Evolutionary conservation across 2,113 vertebrate species (phyloP).

Genomic region (Oenanthe oenanthe): DNA sequence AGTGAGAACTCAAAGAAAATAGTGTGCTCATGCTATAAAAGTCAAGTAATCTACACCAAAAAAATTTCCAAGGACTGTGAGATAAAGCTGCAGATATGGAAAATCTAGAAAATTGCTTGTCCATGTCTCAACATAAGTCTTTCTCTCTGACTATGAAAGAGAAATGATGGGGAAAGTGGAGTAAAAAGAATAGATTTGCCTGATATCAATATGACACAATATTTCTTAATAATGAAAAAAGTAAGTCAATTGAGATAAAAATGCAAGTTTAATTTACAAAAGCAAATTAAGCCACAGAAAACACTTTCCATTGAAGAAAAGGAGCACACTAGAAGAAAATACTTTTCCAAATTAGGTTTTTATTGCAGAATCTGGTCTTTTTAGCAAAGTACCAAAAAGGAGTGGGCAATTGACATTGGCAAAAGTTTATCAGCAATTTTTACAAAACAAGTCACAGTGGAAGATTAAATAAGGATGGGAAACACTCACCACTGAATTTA

Average conservation of each 20-base stretch:
- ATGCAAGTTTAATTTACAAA: not conserved
- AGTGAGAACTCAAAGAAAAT: not conserved
- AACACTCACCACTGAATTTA: not conserved
- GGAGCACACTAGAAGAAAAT: not conserved
- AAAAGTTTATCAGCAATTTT: not conserved
- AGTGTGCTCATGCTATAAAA: not conserved
- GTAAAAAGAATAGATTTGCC: not conserved
- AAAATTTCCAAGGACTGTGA: not conserved
- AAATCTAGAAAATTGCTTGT: not conserved
- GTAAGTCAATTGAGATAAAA: not conserved
- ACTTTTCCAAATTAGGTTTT: not conserved
- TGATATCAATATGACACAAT: not conserved
- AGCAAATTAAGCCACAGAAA: not conserved
- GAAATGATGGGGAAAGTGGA: fast-evolving
- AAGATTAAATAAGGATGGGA: not conserved
- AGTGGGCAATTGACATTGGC: not conserved
- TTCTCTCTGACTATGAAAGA: not conserved
- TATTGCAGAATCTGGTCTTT: not conserved
- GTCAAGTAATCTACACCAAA: not conserved
- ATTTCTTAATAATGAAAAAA: not conserved
- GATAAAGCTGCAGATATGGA: not conserved
- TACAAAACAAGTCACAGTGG: not conserved
- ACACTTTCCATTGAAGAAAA: not conserved
- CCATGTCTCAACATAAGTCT: not conserved
- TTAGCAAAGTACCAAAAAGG: not conserved